Base-by-base conservation (phyloP, 2,113 vertebrate genomes). In the pig (Sus scrofa) region DNA sequence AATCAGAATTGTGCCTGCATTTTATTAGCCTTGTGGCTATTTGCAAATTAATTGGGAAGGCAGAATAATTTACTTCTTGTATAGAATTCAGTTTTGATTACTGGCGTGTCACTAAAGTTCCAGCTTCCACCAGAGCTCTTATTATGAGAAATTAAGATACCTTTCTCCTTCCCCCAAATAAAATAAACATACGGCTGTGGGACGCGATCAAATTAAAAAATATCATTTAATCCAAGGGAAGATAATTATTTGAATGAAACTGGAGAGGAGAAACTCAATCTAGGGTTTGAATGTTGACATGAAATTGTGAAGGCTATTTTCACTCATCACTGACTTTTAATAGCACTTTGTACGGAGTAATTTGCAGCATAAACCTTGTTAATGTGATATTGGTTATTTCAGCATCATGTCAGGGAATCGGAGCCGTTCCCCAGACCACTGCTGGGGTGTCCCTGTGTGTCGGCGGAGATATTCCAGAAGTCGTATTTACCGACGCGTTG, bases 301-400 rank as follows among this genome's bases (percentile, higher is more conserved):
- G 96, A 96, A 89, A 86, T 94, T 96, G 79, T 62, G 96, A 96
- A 95, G 96, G 87, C 95, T 74, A 44, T 89, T 97, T 95, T 96
- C 96, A 97, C 92, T 96, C 96, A 97, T 96, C 95, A 62, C 96
- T 97, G 97, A 94, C 30, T 97, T 97, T 93, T 93, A 97, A 95
- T 91, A 91, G 91, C 89, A 84, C 79, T 95, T 92, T 94, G 91
- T 85, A 85, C 70, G 91, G 74, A 89, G 89, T 92, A 70, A 93
- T 97, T 97, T 89, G 68, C 78, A 93, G 83, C 87, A 87, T 87
- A 95, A 97, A 87, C 86, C 96, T 96, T 84, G 86, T 70, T 85
- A 83, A 39, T 68, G 62, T 94, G 74, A 73, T 89, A 71, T 7
- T 32, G 89, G 95, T 91, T 92, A 62, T 96, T 97, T 97, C 70